A percentile compares a stretch with the other conserved stretches of the same genome.
Evolutionary conservation across 2,888 invertebrate genomes (phyloP).

Genomic region (Argyresthia goedartella): DNA sequence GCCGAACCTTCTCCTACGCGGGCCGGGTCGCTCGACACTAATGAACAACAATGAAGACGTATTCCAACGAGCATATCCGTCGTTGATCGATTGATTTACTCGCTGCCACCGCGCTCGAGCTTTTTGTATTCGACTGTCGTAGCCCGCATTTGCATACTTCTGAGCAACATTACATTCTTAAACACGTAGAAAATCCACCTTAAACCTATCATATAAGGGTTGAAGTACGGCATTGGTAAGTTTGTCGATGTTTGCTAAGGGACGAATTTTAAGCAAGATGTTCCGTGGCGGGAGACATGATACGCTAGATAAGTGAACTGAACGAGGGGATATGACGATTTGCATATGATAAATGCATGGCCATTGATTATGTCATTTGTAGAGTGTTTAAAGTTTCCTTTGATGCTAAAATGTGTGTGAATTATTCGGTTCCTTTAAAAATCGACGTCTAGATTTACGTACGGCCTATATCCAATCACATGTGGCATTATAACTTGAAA

Average conservation of each 20-base stretch:
- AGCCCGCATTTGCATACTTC: conserved; percentile 58
- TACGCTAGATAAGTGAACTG: conserved; percentile 37
- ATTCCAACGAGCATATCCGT: conserved; percentile 58
- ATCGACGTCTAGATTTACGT: no score
- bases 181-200: no score
- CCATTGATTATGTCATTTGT: no score
- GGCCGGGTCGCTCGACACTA: conserved; percentile 46
- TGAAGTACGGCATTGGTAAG: no score
- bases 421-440: no score
- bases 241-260: conserved; percentile 27
- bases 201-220: no score
- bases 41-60: conserved; percentile 64
- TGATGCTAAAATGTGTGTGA: no score
- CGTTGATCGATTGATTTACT: conserved; percentile 72
- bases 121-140: conserved; percentile 70
- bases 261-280: conserved; percentile 55
- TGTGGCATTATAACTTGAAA: no score
- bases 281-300: conserved; percentile 34
- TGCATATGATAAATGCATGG: conserved; percentile 44
- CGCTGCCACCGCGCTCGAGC: conserved; percentile 67
- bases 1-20: conserved; percentile 22
- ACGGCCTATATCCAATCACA: no score
- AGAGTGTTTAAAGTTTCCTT: no score
- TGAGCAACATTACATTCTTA: no score
- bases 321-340: conserved; percentile 41